Percentiles rank a stretch among this genome's conserved stretches.
phyloP scores from a whole-genome alignment of 2,888 invertebrate genomes.

The Rhyacophila evoluta region DNA sequence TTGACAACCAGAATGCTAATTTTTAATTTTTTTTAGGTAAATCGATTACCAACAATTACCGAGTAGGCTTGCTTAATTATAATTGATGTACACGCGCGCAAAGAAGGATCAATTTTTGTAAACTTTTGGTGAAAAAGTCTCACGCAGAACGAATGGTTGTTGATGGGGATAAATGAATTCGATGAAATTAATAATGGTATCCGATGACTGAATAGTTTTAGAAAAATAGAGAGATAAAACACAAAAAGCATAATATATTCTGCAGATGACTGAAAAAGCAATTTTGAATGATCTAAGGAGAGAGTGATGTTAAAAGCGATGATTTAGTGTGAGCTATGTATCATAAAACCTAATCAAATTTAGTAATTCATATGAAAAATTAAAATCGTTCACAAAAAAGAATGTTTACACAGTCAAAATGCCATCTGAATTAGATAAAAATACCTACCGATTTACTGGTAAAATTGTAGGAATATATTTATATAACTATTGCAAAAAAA shows the following conservation, averaged over 20 bases:
- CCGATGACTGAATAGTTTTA: not conserved
- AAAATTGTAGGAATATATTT: too few relatives aligned
- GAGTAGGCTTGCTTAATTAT: not conserved
- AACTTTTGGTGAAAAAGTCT: not conserved
- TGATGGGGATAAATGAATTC: not conserved
- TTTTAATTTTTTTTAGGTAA: not conserved
- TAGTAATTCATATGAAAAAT: not conserved
- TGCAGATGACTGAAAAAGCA: conserved; percentile 1
- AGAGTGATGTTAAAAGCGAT: conserved; percentile 5
- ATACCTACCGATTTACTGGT: not conserved
- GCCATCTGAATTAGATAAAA: not conserved
- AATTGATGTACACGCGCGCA: not conserved
- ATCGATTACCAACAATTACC: not conserved
- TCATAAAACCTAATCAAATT: not conserved
- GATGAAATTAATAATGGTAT: conserved; percentile 4
- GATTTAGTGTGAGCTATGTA: conserved; percentile 9
- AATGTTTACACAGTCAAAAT: not conserved
- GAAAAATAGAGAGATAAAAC: conserved; percentile 14
- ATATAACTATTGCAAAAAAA: too few relatives aligned
- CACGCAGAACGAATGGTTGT: not conserved
- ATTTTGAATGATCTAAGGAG: conserved; percentile 7
- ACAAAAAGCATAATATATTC: not conserved
- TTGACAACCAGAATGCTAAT: not conserved
- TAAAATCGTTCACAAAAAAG: not conserved
- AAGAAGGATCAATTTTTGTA: not conserved